phyloP scores from a whole-genome alignment of 2,888 invertebrate genomes.

The Clistopyga incitator region DNA sequence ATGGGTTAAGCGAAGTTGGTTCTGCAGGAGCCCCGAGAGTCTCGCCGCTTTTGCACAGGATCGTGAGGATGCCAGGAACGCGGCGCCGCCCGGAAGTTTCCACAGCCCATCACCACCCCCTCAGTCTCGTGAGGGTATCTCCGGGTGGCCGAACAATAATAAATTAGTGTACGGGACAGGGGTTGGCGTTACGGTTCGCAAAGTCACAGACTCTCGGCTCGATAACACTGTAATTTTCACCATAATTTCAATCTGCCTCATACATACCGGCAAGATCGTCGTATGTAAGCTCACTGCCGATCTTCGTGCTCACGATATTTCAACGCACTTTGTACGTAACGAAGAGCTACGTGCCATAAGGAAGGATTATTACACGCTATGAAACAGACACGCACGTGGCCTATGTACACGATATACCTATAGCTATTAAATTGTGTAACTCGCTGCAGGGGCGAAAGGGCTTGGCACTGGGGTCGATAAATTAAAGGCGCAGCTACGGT shows the following conservation, averaged over 20 bases:
- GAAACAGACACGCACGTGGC: constrained; percentile 47
- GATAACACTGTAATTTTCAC: constrained; percentile 38
- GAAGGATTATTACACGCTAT: background rate
- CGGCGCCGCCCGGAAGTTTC: constrained; percentile 33
- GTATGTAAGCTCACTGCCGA: constrained; percentile 16
- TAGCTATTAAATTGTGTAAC: background rate
- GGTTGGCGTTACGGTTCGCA: background rate
- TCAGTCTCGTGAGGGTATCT: constrained; percentile 1
- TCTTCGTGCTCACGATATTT: constrained; percentile 33
- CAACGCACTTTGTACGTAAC: background rate
- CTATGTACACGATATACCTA: background rate
- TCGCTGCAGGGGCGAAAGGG: constrained; percentile 26
- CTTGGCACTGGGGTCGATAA: constrained; percentile 62
- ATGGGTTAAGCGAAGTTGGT: constrained; percentile 16
- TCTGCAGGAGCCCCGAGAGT: background rate
- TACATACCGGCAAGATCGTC: constrained; percentile 10
- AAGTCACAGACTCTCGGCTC: constrained; percentile 23
- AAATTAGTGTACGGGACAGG: constrained; percentile 46
- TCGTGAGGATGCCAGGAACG: background rate
- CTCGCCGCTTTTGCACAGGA: constrained; percentile 14
- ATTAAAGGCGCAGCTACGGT: constrained; percentile 57
- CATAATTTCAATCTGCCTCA: constrained; percentile 51
- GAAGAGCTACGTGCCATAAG: background rate
- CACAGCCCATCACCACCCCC: constrained; percentile 34
- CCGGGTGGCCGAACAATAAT: constrained; percentile 39